phyloP scores from a whole-genome alignment of 2,797 vertebrate species.

The Amniataba percoides region DNA sequence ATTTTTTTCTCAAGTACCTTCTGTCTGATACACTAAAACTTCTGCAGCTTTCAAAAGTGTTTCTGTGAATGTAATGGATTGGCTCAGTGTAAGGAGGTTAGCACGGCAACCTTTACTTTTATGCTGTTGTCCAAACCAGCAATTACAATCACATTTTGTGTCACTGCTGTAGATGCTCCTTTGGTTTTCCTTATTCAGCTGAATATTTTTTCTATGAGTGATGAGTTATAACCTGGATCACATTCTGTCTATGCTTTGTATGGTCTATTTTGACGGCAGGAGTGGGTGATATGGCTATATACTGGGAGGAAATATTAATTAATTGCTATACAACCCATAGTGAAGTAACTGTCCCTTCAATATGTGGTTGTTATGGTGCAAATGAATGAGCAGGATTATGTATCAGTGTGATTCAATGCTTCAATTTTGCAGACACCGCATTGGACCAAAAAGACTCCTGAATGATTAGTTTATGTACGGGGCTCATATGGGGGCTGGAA shows the following conservation, averaged over 20 bases:
- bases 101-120: conserved; percentile 26
- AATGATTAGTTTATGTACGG: not conserved
- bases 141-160: conserved; percentile 27
- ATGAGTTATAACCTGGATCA: not conserved
- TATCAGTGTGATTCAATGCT: not conserved
- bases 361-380: not conserved
- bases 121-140: conserved; percentile 19
- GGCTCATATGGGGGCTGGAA: too few relatives aligned
- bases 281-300: conserved; percentile 26
- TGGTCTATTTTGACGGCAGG: not conserved
- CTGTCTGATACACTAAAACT: conserved; percentile 27
- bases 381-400: not conserved
- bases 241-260: not conserved
- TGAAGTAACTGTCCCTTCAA: not conserved
- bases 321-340: not conserved
- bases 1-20: conserved; percentile 24
- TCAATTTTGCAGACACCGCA: not conserved
- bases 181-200: conserved; percentile 21
- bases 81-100: conserved; percentile 25
- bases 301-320: not conserved
- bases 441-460: not conserved
- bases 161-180: conserved; percentile 37
- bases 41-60: conserved; percentile 30
- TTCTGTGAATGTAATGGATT: conserved; percentile 45
- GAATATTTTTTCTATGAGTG: conserved; percentile 6